These are phyloP conservation scores for Rhopalosiphum padi DNA, from an alignment of 1,140 invertebrate genomes.

Conservation along the genomic window DNA sequence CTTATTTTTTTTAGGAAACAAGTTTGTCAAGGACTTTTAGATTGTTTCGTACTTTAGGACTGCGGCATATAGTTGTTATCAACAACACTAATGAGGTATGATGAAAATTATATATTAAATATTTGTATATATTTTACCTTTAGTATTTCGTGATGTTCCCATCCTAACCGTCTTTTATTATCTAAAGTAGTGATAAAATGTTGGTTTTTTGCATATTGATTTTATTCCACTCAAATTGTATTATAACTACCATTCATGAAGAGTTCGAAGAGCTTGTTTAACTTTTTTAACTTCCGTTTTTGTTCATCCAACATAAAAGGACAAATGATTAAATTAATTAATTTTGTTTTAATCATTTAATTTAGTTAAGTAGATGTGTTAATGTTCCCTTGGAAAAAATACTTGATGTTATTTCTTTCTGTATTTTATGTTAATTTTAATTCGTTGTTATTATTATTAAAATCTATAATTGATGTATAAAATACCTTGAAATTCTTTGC, in stretches of 20 bases:
- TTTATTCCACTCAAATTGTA: background rate
- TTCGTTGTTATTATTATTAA: background rate
- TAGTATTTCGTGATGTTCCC: background rate
- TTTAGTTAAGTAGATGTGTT: background rate
- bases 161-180: background rate
- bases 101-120: background rate
- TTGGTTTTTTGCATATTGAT: background rate
- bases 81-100: slow-evolving; percentile 87
- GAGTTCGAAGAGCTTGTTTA: background rate
- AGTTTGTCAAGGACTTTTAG: slow-evolving; percentile 90
- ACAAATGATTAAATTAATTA: background rate
- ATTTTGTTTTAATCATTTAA: background rate
- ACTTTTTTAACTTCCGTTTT: background rate
- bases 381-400: background rate
- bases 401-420: background rate
- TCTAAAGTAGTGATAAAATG: background rate
- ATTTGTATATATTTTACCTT: background rate
- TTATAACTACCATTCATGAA: background rate
- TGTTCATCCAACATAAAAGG: background rate
- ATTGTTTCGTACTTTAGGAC: slow-evolving; percentile 89
- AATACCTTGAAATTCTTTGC: background rate
- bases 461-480: background rate
- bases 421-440: background rate
- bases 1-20: slow-evolving; percentile 71
- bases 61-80: slow-evolving; percentile 91